phyloP scores from a whole-genome alignment of 2,797 vertebrate species.

The Stomatorhinus walkeri region DNA sequence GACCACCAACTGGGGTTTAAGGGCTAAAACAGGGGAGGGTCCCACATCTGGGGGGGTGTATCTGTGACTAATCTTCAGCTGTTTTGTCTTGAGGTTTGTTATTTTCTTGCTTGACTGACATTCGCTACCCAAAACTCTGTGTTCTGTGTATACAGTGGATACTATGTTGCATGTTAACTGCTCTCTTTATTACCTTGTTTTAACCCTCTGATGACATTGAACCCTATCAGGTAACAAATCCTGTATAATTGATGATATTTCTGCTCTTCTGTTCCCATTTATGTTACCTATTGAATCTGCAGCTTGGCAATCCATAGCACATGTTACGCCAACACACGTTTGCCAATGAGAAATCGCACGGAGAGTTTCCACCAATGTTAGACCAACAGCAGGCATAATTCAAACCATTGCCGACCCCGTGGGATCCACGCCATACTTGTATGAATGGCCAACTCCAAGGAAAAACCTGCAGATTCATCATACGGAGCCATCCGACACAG shows the following conservation, averaged over 20 bases:
- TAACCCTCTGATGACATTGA: not conserved
- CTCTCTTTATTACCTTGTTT: not conserved
- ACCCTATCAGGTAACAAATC: not conserved
- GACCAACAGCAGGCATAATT: not conserved
- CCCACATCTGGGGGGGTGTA: not conserved
- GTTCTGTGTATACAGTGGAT: not conserved
- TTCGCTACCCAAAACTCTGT: not conserved
- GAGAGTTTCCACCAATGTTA: conserved; percentile 1
- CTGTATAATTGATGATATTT: not conserved
- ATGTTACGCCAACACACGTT: not conserved
- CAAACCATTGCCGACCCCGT: not conserved
- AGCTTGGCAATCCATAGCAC: not conserved
- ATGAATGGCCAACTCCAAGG: not conserved
- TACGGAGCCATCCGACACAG: not conserved
- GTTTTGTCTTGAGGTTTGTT: not conserved
- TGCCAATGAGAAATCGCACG: not conserved
- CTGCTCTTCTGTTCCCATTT: not conserved
- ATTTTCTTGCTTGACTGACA: not conserved
- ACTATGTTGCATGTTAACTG: not conserved
- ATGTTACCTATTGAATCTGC: not conserved
- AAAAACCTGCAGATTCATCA: not conserved
- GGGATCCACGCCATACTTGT: not conserved
- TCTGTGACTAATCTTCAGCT: not conserved
- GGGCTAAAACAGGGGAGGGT: not conserved
- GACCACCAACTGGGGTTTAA: not conserved